A percentile compares a stretch with the other conserved stretches of the same genome.
phyloP scores from a whole-genome alignment of 2,113 vertebrate genomes.

The Shinisaurus crocodilurus region DNA sequence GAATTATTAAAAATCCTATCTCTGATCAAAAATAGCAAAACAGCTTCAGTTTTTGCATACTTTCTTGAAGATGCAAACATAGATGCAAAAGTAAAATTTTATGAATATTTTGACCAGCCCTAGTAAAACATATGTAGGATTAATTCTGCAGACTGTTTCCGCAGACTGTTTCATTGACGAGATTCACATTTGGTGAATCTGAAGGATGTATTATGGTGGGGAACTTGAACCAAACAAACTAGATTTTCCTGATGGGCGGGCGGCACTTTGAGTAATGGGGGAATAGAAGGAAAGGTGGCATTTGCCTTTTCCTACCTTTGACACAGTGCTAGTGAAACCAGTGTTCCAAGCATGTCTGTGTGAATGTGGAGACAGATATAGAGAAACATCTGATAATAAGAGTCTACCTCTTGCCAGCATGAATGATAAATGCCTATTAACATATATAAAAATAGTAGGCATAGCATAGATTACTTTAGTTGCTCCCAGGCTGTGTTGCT shows the following conservation, averaged over 20 bases:
- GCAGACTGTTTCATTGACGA: background rate
- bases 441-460: background rate
- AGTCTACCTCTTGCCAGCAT: background rate
- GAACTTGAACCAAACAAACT: background rate
- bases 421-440: background rate
- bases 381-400: background rate
- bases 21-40: background rate
- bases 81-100: background rate
- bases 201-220: background rate
- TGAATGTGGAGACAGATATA: background rate
- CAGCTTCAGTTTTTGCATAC: background rate
- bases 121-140: background rate
- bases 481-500: background rate
- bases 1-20: background rate
- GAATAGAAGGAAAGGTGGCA: background rate
- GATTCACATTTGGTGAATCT: rapidly evolving
- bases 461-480: background rate
- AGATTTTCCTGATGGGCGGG: background rate
- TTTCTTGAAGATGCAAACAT: background rate
- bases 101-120: background rate
- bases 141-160: background rate
- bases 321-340: background rate
- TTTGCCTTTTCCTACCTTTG: background rate
- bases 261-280: background rate
- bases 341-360: background rate